These are phyloP conservation scores for Pachypsylla venusta DNA, from an alignment of 1,140 invertebrate species.

Conservation along the genomic window DNA sequence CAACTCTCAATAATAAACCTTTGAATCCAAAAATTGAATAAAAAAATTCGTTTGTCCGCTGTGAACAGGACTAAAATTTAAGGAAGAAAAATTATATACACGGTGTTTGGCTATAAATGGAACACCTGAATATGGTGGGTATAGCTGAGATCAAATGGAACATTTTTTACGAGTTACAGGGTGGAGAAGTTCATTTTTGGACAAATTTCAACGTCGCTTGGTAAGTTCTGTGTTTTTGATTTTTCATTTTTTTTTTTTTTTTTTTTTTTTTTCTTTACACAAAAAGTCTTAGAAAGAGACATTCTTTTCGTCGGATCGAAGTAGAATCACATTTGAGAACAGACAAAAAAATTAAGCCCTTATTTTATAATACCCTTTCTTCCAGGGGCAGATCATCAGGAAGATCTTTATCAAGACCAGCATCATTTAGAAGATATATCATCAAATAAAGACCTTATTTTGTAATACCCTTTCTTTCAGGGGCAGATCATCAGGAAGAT, in stretches of 20 bases:
- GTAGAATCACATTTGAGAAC: too few relatives aligned
- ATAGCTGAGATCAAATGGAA: too few relatives aligned
- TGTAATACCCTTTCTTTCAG: not conserved
- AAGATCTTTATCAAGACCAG: constrained; percentile 23
- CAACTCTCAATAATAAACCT: not conserved
- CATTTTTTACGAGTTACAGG: too few relatives aligned
- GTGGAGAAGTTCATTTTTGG: too few relatives aligned
- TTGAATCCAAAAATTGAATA: not conserved
- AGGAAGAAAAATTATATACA: not conserved
- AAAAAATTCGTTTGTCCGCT: too few relatives aligned
- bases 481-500: not conserved
- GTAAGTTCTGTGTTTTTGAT: not conserved
- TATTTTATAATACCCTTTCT: not conserved
- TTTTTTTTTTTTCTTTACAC: too few relatives aligned
- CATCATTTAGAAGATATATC: constrained; percentile 29
- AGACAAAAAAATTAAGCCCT: not conserved
- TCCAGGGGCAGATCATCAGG: constrained; percentile 2
- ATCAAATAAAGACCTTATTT: not conserved
- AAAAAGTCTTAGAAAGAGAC: too few relatives aligned
- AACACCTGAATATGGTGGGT: too few relatives aligned
- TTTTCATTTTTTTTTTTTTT: not conserved
- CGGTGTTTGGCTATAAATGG: too few relatives aligned
- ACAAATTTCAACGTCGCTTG: too few relatives aligned
- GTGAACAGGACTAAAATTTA: too few relatives aligned
- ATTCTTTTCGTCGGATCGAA: too few relatives aligned